Conservation (phyloP, 2,888 invertebrate genomes). For the Parnassius orleans region DNA sequence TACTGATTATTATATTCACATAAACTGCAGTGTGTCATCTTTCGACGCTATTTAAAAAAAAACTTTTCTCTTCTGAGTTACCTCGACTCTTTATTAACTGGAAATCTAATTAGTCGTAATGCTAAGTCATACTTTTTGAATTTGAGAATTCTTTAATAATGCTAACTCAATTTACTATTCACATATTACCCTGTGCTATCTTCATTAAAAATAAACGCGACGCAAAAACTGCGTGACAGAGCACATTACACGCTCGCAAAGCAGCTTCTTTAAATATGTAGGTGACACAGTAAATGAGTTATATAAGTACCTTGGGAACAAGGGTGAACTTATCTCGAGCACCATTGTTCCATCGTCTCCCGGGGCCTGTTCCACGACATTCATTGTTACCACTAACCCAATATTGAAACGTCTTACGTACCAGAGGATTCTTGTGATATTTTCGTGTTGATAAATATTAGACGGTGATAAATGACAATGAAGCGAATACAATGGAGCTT, state of each 20-base stretch:
- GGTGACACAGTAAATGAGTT: constrained; percentile 32
- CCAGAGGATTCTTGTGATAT: constrained; percentile 14
- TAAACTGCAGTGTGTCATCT: no score
- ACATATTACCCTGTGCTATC: not conserved
- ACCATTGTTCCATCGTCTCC: constrained; percentile 29
- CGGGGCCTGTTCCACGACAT: constrained; percentile 18
- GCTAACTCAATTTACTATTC: no score
- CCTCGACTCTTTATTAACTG: no score
- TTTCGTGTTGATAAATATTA: constrained; percentile 16
- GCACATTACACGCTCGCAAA: constrained; percentile 4
- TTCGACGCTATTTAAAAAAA: no score
- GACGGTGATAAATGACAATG: constrained; percentile 14
- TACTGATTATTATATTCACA: no score
- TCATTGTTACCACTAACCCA: constrained; percentile 26
- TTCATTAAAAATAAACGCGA: constrained; percentile 10
- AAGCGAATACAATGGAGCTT: constrained; percentile 15
- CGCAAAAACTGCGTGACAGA: constrained; percentile 6
- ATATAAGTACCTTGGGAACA: constrained; percentile 37
- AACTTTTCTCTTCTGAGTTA: no score
- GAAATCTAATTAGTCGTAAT: no score
- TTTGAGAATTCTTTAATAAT: no score
- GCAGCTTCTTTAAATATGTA: constrained; percentile 25
- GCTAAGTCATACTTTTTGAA: no score
- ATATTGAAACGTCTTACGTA: constrained; percentile 24
- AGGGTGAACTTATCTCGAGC: constrained; percentile 25